Base-by-base conservation (phyloP, 2,888 invertebrate species). In the Pemphredon lugubris region DNA sequence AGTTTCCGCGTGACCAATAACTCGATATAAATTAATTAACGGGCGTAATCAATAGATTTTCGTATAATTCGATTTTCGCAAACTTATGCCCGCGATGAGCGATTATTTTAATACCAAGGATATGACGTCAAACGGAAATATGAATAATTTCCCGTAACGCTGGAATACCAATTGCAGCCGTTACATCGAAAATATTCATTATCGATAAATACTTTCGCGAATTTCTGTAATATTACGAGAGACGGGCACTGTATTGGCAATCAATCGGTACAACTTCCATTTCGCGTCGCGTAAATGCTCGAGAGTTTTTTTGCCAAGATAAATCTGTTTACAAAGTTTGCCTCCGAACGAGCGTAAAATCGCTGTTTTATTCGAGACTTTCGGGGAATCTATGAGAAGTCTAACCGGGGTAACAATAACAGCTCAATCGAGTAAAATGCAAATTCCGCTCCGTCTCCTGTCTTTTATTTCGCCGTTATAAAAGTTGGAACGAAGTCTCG, bases 401-500 rank as follows among this genome's bases (percentile, higher is more conserved):
- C 83, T 78, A 81, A 84, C 39, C 78, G 79, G n/a, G 67, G 66
- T 58, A 57, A 68, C 61, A 48, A 51, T 44, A 71, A 61, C 67
- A 60, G 37, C 54, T 51, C 54, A 26, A 64, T 30, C 61, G 65
- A 73, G 75, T 71, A 63, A 77, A 65, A 85, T 86, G 86, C 77
- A 86, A 86, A 84, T 85, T 72, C 59, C 48, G 57, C 70, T 59
- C 61, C 67, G 73, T 53, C 67, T 59, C 67, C 77, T 73, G 78
- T 82, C 78, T 84, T 83, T 86, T 83, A 84, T 86, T 82, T 84
- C 81, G 75, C 72, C 76, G 80, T 83, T 84, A 84, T 76, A 77
- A 82, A 84, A 86, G 77, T 84, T 82, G 34, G 54, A 54, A 64
- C 55, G 51, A 68, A 79, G 64, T 77, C 67, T 39, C 64, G 50